Evolutionary conservation across 2,888 invertebrate genomes (phyloP).

Genomic region (Choreutis nemorana): DNA sequence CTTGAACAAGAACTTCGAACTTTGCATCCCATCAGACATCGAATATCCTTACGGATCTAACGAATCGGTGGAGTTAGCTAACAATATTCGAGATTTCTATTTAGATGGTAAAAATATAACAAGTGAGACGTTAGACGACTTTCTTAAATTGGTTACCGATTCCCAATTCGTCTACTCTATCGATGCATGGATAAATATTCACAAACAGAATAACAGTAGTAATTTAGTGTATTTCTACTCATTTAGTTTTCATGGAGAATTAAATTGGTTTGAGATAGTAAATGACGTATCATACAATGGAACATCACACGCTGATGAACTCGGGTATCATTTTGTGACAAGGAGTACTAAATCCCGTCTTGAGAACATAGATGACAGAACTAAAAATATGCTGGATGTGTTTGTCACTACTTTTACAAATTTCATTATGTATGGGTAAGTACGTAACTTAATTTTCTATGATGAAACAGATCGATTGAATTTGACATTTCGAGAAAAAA

Average conservation of each 20-base stretch:
- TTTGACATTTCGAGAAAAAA: too few relatives aligned
- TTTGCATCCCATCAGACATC: conserved; percentile 20
- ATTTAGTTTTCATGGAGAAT: conserved; percentile 14
- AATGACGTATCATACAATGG: conserved; percentile 9
- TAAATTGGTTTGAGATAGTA: conserved; percentile 11
- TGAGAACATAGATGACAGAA: conserved; percentile 10
- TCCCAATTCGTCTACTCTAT: conserved; percentile 12
- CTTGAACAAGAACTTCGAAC: conserved; percentile 17
- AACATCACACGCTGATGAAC: conserved; percentile 14
- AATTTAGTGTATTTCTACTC: conserved; percentile 13
- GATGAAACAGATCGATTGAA: too few relatives aligned
- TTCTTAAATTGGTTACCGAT: conserved; percentile 15
- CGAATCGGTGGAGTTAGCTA: conserved; percentile 13
- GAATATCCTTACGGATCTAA: conserved; percentile 17
- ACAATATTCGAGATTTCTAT: conserved; percentile 18
- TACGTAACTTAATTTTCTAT: too few relatives aligned
- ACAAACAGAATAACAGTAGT: conserved; percentile 7
- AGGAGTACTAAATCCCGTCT: conserved; percentile 9
- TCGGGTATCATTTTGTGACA: conserved; percentile 17
- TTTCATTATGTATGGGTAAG: conserved; percentile 19
- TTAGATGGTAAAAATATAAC: conserved; percentile 14
- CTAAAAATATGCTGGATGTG: conserved; percentile 10
- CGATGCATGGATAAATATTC: conserved; percentile 12
- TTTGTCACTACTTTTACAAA: conserved; percentile 14
- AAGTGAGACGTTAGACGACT: conserved; percentile 5